Evolutionary conservation across 2,888 invertebrate species (phyloP).

Genomic region (Mylabris sibirica): DNA sequence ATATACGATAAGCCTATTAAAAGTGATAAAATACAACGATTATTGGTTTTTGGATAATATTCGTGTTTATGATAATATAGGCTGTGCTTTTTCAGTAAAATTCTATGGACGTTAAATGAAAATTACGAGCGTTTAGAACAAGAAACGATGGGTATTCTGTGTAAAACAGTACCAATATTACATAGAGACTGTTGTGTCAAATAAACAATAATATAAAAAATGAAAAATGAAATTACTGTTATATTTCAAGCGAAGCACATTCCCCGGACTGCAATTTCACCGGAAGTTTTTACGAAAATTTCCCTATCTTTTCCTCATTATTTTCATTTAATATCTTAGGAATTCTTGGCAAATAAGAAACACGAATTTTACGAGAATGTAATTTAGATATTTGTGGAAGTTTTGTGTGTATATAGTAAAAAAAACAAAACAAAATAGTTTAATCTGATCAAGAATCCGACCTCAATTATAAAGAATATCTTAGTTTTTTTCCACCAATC

Average conservation of each 20-base stretch:
- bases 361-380: neutral
- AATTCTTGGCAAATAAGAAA: neutral
- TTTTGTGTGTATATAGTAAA: neutral
- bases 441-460: neutral
- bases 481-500: neutral
- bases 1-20: neutral
- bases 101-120: too few species aligned
- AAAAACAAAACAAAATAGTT: neutral
- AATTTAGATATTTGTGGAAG: neutral
- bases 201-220: constrained; percentile 1
- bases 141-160: neutral
- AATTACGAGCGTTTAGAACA: neutral
- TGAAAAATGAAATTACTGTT: neutral
- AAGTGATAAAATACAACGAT: constrained; percentile 6
- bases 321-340: neutral
- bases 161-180: neutral
- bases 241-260: neutral
- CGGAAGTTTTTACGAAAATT: neutral
- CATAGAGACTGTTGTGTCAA: neutral
- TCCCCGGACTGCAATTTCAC: neutral
- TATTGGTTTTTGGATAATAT: neutral
- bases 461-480: neutral
- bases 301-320: neutral
- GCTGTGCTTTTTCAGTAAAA: neutral
- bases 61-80: neutral